Evolutionary conservation across 2,113 vertebrate genomes (phyloP).

Genomic region (Pelodiscus sinensis): DNA sequence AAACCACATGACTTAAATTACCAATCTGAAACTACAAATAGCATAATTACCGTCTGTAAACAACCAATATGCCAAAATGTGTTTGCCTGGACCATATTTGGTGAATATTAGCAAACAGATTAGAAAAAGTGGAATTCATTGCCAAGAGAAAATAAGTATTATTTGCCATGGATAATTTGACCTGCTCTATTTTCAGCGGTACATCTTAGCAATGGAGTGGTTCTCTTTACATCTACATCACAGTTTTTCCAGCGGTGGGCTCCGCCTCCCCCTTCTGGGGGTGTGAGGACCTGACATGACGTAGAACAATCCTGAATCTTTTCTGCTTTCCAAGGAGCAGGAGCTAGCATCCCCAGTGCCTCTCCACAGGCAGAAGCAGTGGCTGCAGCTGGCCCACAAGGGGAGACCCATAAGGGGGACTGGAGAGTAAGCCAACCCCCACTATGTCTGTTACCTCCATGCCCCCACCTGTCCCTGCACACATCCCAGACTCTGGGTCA

Average conservation of each 20-base stretch:
- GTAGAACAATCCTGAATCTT: no score
- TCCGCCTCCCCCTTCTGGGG: neutral
- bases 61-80: neutral
- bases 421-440: no score
- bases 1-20: neutral
- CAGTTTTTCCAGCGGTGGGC: neutral
- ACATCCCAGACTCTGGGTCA: neutral
- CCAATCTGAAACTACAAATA: conserved; percentile 20
- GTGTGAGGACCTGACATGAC: no score
- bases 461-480: no score
- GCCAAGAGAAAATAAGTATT: neutral
- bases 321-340: no score
- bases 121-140: neutral
- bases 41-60: neutral
- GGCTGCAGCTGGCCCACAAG: no score
- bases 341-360: no score
- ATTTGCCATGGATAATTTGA: neutral
- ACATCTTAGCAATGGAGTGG: neutral
- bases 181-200: neutral
- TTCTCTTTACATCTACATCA: neutral
- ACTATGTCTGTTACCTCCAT: neutral
- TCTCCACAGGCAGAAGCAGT: neutral
- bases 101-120: neutral
- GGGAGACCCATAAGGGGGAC: neutral
- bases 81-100: neutral